These are phyloP conservation scores for Harmothoe impar DNA, from an alignment of 2,888 invertebrate genomes.

Conservation along the genomic window DNA sequence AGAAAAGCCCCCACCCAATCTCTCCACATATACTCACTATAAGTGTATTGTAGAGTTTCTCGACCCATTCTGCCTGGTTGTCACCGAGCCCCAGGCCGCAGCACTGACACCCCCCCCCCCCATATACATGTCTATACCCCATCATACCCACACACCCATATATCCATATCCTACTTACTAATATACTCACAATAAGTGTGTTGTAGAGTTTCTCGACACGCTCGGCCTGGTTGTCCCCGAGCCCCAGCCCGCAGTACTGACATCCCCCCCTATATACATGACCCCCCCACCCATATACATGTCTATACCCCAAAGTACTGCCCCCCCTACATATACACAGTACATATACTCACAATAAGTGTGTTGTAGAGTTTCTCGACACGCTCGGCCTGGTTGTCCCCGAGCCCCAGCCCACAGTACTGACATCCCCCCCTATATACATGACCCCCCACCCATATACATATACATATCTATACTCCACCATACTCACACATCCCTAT, in stretches of 20 bases:
- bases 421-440: slow-evolving; percentile 92
- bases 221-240: slow-evolving; percentile 90
- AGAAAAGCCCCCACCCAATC: no score
- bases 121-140: no score
- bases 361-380: slow-evolving; percentile 91
- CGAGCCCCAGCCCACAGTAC: slow-evolving; percentile 89
- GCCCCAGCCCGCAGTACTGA: slow-evolving; percentile 88
- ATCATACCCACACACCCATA: no score
- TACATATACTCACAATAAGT: slow-evolving; percentile 87
- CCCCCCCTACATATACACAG: no score
- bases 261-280: slow-evolving; percentile 92
- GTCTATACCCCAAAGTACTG: no score
- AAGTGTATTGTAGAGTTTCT: slow-evolving; percentile 90
- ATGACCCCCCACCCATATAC: no score
- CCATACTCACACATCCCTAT: no score
- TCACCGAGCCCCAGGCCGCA: slow-evolving; percentile 90
- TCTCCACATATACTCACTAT: slow-evolving; percentile 88
- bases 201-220: slow-evolving; percentile 90
- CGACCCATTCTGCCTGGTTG: slow-evolving; percentile 88
- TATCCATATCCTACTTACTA: no score
- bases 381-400: slow-evolving; percentile 88
- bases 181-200: slow-evolving; percentile 88
- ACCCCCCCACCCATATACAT: no score
- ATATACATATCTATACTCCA: no score
- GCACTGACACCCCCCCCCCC: slow-evolving; percentile 91